phyloP scores from a whole-genome alignment of 2,113 vertebrate species.

The Condylura cristata region DNA sequence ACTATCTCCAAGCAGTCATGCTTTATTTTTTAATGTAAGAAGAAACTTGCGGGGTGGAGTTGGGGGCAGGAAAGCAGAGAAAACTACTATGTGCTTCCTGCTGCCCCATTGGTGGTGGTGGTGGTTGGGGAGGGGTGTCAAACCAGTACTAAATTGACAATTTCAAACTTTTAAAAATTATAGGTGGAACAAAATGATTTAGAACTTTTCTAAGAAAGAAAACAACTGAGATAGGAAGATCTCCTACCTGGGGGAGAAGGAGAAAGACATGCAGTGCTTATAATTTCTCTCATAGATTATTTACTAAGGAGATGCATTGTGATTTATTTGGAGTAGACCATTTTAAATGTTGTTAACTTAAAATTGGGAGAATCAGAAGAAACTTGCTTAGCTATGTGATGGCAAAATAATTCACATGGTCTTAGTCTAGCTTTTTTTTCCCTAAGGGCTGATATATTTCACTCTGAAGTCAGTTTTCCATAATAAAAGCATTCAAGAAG shows the following conservation, averaged over 20 bases:
- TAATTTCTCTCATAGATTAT: not conserved
- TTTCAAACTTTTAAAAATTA: constrained; percentile 66
- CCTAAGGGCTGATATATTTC: not conserved
- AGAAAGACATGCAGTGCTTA: not conserved
- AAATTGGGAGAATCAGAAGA: constrained; percentile 32
- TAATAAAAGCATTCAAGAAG: constrained; percentile 49
- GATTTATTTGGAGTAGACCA: not conserved
- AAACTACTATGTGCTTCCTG: constrained; percentile 39
- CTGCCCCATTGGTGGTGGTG: not conserved
- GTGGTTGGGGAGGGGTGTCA: too few species aligned
- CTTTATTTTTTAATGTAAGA: constrained; percentile 50
- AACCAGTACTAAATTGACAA: constrained; percentile 21
- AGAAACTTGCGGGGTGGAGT: not conserved
- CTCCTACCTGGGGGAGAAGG: not conserved
- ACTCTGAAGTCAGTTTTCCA: constrained; percentile 1
- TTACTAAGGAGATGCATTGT: not conserved
- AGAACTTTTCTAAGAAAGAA: constrained; percentile 48
- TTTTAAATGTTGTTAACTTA: constrained; percentile 24
- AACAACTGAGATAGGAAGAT: constrained; percentile 41
- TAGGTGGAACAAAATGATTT: constrained; percentile 44
- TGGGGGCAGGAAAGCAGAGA: constrained; percentile 33
- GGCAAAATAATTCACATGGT: constrained; percentile 38
- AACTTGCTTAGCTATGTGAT: not conserved
- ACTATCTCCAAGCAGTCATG: constrained; percentile 22
- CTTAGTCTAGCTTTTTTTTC: not conserved